phyloP scores from a whole-genome alignment of 1,140 invertebrate genomes.

The Scylla paramamosain region DNA sequence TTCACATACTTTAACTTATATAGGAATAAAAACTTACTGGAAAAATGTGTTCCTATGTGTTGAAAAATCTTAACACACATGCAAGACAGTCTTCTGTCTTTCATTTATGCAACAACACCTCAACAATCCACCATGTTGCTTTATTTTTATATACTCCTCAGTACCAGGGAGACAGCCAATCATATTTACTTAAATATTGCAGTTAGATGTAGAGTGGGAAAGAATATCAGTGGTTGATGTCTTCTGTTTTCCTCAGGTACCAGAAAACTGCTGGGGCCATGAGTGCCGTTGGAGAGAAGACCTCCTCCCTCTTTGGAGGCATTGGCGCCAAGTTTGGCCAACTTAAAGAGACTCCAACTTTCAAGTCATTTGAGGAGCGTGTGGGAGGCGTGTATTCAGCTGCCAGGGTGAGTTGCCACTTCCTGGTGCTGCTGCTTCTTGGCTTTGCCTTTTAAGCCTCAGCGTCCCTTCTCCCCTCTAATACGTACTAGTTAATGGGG shows the following conservation, averaged over 20 bases:
- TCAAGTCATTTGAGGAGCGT: conserved; percentile 84
- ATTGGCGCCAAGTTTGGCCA: conserved; percentile 82
- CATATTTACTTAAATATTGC: too few relatives aligned
- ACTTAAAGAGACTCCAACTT: conserved; percentile 83
- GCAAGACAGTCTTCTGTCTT: too few relatives aligned
- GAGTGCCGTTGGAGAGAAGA: conserved; percentile 82
- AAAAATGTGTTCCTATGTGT: too few relatives aligned
- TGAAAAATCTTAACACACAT: too few relatives aligned
- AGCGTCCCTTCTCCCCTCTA: neutral
- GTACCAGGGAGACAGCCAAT: neutral
- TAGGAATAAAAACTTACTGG: too few relatives aligned
- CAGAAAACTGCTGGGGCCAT: conserved; percentile 80
- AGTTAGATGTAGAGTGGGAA: neutral
- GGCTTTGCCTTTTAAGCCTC: neutral
- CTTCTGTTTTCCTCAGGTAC: conserved; percentile 78
- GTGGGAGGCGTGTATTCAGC: conserved; percentile 83
- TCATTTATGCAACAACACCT: too few relatives aligned
- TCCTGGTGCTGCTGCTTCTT: neutral
- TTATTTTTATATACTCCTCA: neutral
- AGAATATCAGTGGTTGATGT: neutral
- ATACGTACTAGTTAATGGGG: too few relatives aligned
- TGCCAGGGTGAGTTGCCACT: conserved; percentile 81
- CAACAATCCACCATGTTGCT: too few relatives aligned
- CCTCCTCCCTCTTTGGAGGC: conserved; percentile 80
- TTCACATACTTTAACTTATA: too few relatives aligned